Conservation (phyloP, 64 coral and sea anemone species). For the Orbicella faveolata region DNA sequence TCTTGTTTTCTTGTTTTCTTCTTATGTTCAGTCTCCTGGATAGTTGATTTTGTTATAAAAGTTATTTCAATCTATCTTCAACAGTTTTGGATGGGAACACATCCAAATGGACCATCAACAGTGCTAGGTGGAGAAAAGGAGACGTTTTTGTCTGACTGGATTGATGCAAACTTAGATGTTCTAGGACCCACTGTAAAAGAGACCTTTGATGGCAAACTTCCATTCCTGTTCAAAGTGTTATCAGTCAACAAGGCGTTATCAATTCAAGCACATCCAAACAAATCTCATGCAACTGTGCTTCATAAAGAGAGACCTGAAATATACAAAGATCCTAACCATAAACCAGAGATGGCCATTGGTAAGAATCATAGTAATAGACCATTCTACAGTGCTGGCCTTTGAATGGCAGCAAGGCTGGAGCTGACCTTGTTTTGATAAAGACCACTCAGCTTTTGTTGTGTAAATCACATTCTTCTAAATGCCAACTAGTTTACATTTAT, state of each 20-base stretch:
- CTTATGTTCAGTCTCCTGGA: not conserved
- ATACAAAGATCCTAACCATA: constrained; percentile 94
- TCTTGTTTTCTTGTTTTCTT: no score
- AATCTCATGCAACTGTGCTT: constrained; percentile 73
- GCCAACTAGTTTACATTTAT: no score
- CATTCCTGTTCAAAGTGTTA: constrained; percentile 93
- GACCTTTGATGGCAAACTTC: constrained; percentile 80
- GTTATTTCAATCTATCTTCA: not conserved
- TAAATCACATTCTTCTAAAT: no score
- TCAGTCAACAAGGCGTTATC: constrained; percentile 97
- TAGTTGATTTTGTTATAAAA: not conserved
- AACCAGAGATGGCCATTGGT: constrained; percentile 99
- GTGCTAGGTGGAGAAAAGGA: constrained; percentile 21
- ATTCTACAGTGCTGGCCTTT: no score
- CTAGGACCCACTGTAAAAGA: constrained; percentile 71
- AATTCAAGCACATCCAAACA: constrained; percentile 97
- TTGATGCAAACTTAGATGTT: constrained; percentile 50
- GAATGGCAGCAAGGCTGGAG: no score
- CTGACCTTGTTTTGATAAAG: no score
- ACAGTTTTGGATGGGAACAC: constrained; percentile 98
- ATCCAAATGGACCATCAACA: constrained; percentile 93
- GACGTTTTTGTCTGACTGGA: constrained; percentile 65
- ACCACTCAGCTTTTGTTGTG: no score
- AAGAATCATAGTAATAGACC: not conserved
- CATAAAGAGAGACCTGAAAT: constrained; percentile 75